Base-by-base conservation (phyloP, 2,113 vertebrate genomes). In the Penelope pileata region DNA sequence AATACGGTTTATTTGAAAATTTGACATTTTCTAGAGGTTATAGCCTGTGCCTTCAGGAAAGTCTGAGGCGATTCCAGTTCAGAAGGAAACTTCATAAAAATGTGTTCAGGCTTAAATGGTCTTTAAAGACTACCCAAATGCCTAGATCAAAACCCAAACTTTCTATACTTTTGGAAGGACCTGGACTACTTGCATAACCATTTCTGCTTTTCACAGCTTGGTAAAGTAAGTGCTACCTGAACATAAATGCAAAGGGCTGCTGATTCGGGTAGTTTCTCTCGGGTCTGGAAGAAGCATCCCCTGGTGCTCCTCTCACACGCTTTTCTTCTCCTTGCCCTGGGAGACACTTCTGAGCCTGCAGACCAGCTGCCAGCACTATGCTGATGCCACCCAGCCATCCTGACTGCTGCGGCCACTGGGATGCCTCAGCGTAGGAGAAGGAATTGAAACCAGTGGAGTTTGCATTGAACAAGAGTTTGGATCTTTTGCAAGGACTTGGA, bases 211-310 rank as follows among this genome's bases (percentile, higher is more conserved):
- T 72, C 67, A 23, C 54, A 12, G 30, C 30, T 17, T n/a, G 54
- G 8, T 60, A 16, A 73, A 60, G 6, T 7, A 56, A 3, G 16
- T 58, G 9, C 4, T 9, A 23, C 70, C 40, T 29, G 36, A 63
- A 78, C 63, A 59, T 13, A 17, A 21, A 9, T 7, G 13, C 40
- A 2, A 74, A 54, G 7, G n/a, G 9, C 48, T 29, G 10, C 9
- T 4, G 22, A 32, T n/a, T 8, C 36, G 15, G 16, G 5, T 7
- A 50, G 26, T 60, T 54, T 70, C 10, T 32, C 43, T 0, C 0
- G 7, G 40, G n/a, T 7, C 7, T 8, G 51, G 58, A 86, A 48
- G 60, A 51, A n/a, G 30, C 10, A 15, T 30, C 6, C 4, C 5
- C 27, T 19, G 12, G 3, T 34, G 5, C 7, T 88, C 43, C 72